These are phyloP conservation scores for Andrena trimmerana DNA, from an alignment of 2,888 invertebrate species.

Conservation along the genomic window DNA sequence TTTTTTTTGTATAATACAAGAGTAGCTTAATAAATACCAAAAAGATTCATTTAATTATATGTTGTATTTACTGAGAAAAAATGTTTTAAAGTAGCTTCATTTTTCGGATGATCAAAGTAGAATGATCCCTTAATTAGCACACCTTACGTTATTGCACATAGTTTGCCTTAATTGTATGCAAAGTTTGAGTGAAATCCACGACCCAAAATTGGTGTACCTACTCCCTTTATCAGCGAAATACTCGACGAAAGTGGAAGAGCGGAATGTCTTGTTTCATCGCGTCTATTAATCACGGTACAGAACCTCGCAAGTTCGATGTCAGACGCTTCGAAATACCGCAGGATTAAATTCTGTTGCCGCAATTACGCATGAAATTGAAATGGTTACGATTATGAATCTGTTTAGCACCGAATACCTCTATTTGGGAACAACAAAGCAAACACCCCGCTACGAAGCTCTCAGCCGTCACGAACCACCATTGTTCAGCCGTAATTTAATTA, in stretches of 20 bases:
- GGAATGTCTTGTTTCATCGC: neutral
- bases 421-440: neutral
- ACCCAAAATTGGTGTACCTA: neutral
- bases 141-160: too few species aligned
- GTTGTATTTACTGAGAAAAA: too few species aligned
- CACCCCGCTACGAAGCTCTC: neutral
- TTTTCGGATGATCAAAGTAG: too few species aligned
- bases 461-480: neutral
- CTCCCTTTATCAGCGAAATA: neutral
- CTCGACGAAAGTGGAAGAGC: neutral
- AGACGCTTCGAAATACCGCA: neutral
- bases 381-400: neutral
- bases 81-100: too few species aligned
- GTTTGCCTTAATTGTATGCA: too few species aligned
- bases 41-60: too few species aligned
- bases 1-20: too few species aligned
- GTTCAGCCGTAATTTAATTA: neutral
- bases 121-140: too few species aligned
- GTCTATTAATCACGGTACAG: neutral
- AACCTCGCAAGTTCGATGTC: constrained; percentile 9
- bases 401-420: neutral
- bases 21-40: too few species aligned
- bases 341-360: neutral
- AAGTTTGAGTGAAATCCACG: neutral
- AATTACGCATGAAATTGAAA: constrained; percentile 19